Base-by-base conservation (phyloP, 1,140 invertebrate genomes). In the Zaprionus taronus region DNA sequence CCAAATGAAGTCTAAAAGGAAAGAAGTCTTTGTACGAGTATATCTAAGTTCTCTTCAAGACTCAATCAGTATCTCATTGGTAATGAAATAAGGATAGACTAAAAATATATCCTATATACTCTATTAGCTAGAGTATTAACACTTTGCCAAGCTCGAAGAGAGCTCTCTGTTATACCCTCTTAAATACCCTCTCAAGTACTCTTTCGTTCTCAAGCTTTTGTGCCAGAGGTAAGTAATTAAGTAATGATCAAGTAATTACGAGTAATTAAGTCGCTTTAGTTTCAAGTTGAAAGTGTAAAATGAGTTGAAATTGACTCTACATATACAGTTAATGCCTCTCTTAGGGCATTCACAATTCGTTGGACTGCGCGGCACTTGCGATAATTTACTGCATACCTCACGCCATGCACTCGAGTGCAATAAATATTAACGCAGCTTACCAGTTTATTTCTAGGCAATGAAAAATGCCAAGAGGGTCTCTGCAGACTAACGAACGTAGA, bases 341-440 rank as follows among this genome's bases (percentile, higher is more conserved):
- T 57, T 31, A 17, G 9, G 14, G 61, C 56, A 57, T 49, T 20
- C 28, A 17, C 24, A 20, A 22, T 49, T 56, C 15, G 4, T 24
- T 31, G n/a, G 1, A 22, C 22, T 22, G 22, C 22, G 22, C 22
- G 22, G 22, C 17, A 15, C 15, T 57, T 36, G 17, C 2, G 17
- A 22, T 22, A 49, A 49, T 20, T 49, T 17, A 11, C 38, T 44
- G 34, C 17, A n/a, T 61, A 17, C 12, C 22, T 12, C 20, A 11
- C 53, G 22, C 67, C 61, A 78, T 69, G 77, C 81, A 83, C 61
- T 83, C 61, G 77, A 73, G 61, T 77, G 69, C 73, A 83, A 77
- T 80, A 83, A 83, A 77, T 80, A 80, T 77, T 38, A 77, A 73
- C 68, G 73, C 66, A 69, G 49, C 66, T 66, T 51, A 49, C 47